These are phyloP conservation scores for Diloba caeruleocephala DNA, from an alignment of 2,888 invertebrate species.

Conservation along the genomic window DNA sequence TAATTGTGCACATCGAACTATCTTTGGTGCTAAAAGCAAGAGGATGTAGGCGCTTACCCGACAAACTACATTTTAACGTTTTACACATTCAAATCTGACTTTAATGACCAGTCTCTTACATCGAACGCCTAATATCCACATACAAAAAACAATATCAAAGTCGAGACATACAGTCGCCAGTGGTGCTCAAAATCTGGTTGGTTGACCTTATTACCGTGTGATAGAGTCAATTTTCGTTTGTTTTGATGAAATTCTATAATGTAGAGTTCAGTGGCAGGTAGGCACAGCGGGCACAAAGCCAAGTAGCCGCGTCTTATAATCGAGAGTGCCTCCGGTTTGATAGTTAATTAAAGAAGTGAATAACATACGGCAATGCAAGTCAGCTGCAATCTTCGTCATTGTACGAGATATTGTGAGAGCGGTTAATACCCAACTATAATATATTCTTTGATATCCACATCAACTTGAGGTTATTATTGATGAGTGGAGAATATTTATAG, in stretches of 20 bases:
- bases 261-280: conserved; percentile 66
- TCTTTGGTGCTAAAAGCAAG: conserved; percentile 47
- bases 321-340: conserved; percentile 85
- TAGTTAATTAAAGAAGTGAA: conserved; percentile 88
- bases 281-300: conserved; percentile 79
- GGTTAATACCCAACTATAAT: conserved; percentile 53
- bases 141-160: conserved; percentile 78
- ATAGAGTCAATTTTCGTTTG: conserved; percentile 65
- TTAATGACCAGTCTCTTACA: conserved; percentile 69
- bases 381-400: conserved; percentile 82
- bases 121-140: conserved; percentile 69
- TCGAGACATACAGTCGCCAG: conserved; percentile 85
- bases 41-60: conserved; percentile 58
- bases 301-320: conserved; percentile 84
- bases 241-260: conserved; percentile 53
- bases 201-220: conserved; percentile 55
- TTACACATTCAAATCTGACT: conserved; percentile 66
- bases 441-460: conserved; percentile 13
- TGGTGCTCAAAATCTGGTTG: conserved; percentile 32
- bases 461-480: conserved; percentile 30
- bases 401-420: conserved; percentile 60
- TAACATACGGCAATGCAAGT: conserved; percentile 83
- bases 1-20: conserved; percentile 47
- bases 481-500: conserved; percentile 39
- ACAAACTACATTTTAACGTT: conserved; percentile 64